Percentiles rank a stretch among this genome's conserved stretches.
Conservation (phyloP, 2,888 invertebrate species). For the Acleris laterana region DNA sequence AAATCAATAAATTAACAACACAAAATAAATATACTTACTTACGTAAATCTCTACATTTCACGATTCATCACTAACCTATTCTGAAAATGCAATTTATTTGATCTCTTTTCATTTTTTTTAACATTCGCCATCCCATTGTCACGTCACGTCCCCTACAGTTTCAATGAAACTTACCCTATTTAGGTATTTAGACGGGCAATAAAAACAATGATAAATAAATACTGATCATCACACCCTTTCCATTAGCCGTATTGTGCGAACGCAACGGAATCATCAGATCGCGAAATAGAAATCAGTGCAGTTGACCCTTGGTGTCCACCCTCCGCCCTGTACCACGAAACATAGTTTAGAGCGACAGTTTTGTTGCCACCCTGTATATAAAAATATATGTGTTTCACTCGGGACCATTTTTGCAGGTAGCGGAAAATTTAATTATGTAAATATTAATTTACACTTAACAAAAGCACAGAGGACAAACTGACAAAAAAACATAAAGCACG, state of each 20-base stretch:
- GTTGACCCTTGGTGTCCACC: constrained; percentile 32
- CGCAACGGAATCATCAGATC: constrained; percentile 53
- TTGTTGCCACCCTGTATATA: background rate
- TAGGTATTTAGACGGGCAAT: constrained; percentile 33
- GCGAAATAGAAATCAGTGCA: constrained; percentile 46
- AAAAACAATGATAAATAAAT: constrained; percentile 43
- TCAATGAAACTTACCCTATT: constrained; percentile 37
- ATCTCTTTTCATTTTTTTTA: too few species aligned
- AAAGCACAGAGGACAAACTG: too few species aligned
- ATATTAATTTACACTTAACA: too few species aligned
- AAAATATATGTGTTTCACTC: too few species aligned
- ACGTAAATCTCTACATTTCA: too few species aligned
- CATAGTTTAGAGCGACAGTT: background rate
- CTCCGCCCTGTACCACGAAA: constrained; percentile 21
- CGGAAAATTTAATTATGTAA: too few species aligned
- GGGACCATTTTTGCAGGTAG: too few species aligned
- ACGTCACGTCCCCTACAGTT: constrained; percentile 6
- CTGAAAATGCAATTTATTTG: too few species aligned
- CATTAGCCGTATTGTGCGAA: constrained; percentile 47
- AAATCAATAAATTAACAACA: too few species aligned
- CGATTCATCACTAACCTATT: too few species aligned
- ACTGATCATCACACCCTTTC: constrained; percentile 42
- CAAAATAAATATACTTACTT: too few species aligned
- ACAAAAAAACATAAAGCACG: too few species aligned
- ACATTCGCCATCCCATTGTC: constrained; percentile 14